Percentiles rank a stretch among this genome's conserved stretches.
phyloP scores from a whole-genome alignment of 2,888 invertebrate species.

The Proisotoma minuta region DNA sequence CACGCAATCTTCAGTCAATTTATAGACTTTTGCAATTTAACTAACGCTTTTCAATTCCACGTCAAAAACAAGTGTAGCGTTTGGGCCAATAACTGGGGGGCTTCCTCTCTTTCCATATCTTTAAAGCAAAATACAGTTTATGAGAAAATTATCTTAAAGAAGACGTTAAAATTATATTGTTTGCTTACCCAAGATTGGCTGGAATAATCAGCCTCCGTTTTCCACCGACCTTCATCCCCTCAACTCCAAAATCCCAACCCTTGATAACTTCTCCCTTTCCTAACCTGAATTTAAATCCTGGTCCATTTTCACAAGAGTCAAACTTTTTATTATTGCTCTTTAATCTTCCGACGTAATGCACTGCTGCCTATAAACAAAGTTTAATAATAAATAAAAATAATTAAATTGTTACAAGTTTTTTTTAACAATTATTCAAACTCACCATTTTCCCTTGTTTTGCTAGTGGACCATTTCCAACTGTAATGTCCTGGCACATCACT shows the following conservation, averaged over 20 bases:
- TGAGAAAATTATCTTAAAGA: not conserved
- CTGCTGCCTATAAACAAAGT: conserved; percentile 53
- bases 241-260: conserved; percentile 85
- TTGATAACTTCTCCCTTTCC: conserved; percentile 82
- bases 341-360: conserved; percentile 80
- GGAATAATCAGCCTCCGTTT: conserved; percentile 77
- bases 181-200: conserved; percentile 73
- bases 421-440: conserved; percentile 20
- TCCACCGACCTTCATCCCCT: conserved; percentile 90
- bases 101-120: conserved; percentile 54
- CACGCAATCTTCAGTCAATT: not conserved
- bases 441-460: conserved; percentile 72
- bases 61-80: conserved; percentile 80
- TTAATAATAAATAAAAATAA: conserved; percentile 9
- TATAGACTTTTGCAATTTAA: conserved; percentile 50
- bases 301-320: conserved; percentile 66
- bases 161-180: not conserved
- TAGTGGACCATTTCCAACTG: conserved; percentile 69
- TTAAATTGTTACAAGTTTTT: conserved; percentile 13
- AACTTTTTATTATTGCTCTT: conserved; percentile 80
- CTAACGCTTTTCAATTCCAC: conserved; percentile 79
- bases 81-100: conserved; percentile 81
- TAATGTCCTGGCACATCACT: conserved; percentile 71
- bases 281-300: conserved; percentile 70
- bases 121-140: conserved; percentile 11